Conservation (phyloP, 2,797 vertebrate species). For the Helicolenus hilgendorfi region DNA sequence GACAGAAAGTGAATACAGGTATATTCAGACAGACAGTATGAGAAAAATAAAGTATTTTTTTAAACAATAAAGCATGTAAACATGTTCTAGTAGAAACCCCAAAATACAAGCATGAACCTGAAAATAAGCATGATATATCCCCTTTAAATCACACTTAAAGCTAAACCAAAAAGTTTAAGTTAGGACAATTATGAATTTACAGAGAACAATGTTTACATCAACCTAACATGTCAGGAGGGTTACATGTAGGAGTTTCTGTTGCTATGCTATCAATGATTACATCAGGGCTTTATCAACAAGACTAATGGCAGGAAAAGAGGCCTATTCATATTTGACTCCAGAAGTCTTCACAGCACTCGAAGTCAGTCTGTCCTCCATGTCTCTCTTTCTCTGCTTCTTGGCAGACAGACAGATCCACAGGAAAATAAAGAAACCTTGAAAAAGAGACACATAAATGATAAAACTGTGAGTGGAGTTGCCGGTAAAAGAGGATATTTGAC, state of each 20-base stretch:
- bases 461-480: not conserved
- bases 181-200: not conserved
- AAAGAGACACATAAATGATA: not conserved
- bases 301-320: not conserved
- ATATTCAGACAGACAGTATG: not conserved
- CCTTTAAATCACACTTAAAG: not conserved
- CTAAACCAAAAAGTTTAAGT: not conserved
- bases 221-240: not conserved
- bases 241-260: not conserved
- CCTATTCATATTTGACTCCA: not conserved
- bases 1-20: not conserved
- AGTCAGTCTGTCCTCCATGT: not conserved
- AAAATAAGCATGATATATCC: not conserved
- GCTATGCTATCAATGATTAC: not conserved
- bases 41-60: not conserved
- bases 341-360: not conserved
- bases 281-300: not conserved
- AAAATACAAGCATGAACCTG: not conserved
- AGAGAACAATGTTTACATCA: not conserved
- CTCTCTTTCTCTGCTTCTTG: conserved; percentile 46
- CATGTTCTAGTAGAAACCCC: not conserved
- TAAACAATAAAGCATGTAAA: not conserved
- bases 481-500: not conserved
- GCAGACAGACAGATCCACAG: conserved; percentile 71
- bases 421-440: conserved; percentile 78